Evolutionary conservation across 2,888 invertebrate species (phyloP), one percentile per base, ranked within the genome.

Genomic region (Dolichomitus sp.): DNA sequence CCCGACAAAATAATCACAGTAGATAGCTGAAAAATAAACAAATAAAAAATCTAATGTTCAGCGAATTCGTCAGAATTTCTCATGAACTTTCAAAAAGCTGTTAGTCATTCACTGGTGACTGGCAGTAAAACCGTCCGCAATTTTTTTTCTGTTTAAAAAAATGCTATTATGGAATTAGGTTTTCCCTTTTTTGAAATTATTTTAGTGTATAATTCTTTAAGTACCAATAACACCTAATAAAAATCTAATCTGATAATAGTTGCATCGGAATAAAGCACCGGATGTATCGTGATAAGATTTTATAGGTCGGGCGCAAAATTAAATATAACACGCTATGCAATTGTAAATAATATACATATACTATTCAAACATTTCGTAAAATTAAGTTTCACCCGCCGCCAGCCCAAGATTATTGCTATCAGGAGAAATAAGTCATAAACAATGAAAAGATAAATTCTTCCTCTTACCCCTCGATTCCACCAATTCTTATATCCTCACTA

Each of bases 391-490:
- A 12, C 14, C 2, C 7, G 9, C 17, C 37, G 9, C 14, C 4
- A 2, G 59, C 27, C 23, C 11, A 27, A 27, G 54, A 54, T 54
- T 1, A 27, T 54, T 54, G 12, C 14, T 27, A 27, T 54, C 23
- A 54, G 12, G 4, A 12, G 4, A 54, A 27, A 27, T 14, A 5
- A 12, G 27, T 54, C 3, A 57, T 30, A 5, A 27, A 14, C 17
- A 57, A 74, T 42, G 73, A 57, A 42, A 72, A 65, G 33, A 65
- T 61, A 12, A 30, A 42, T 30, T 0, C 9, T 59, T 11, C 9
- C 11, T 85, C 90, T 89, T 76, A 93, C 94, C 94, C 94, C 83
- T 94, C 94, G 37, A 94, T 84, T 4, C 94, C 94, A 11, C 92
- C 93, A 37, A 94, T 89, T 63, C 90, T 87, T 30, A 91, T 85